Evolutionary conservation across 2,888 invertebrate species (phyloP), one percentile per base, ranked within the genome.

Genomic region (Alitta virens): DNA sequence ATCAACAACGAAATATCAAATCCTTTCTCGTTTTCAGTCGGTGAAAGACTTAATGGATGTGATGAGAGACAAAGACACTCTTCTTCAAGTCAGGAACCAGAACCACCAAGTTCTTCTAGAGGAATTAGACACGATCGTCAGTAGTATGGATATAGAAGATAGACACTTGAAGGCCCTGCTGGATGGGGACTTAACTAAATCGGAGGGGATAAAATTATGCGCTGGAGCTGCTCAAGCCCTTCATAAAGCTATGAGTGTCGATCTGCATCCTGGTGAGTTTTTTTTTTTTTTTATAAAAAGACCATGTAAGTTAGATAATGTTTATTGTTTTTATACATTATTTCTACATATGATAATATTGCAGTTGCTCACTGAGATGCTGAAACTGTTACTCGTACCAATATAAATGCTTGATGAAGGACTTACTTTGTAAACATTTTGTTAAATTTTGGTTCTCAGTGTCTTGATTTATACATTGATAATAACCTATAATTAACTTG

Each of bases 21-120:
- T 46, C n/a, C n/a, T 46, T 46, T 9, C 46, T 21, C n/a, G 12
- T 40, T 16, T 40, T 5, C 88, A 91, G 75, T 91, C 90, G 80
- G 91, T 93, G 1, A 87, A 91, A 68, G 92, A 92, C 77, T 90
- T 91, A 27, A 92, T 94, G 88, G 91, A 92, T 73, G 89, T 91
- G 75, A 93, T 94, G 85, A 92, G 92, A 67, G 91, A 92, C 75
- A 94, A 94, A 79, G 94, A 93, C 84, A 88, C 89, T 12, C 87
- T 91, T 79, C 91, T 93, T 73, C 90, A 91, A 76, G 88, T 91
- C 12, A 91, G 91, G 49, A 93, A 92, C 82, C 87, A 86, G 74
- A 95, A 92, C 82, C 93, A 92, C 79, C 89, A 90, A 69, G 87
- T 88, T 69, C 84, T 94, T 65, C 85, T 91, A 72, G 87, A 87